These are phyloP conservation scores for Mycalesis mineus DNA, from an alignment of 2,888 invertebrate genomes.

Conservation along the genomic window DNA sequence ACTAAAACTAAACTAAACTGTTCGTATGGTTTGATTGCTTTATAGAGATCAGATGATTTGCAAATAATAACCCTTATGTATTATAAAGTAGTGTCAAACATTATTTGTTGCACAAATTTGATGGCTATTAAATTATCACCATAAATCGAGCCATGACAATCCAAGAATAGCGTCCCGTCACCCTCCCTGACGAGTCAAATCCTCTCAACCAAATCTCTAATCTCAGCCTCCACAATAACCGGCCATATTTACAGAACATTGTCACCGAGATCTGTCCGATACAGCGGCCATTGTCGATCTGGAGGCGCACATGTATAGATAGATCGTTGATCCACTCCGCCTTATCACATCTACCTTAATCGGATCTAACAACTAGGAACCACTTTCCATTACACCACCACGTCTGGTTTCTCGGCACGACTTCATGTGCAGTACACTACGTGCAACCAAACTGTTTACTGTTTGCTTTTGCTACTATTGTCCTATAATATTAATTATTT, in stretches of 20 bases:
- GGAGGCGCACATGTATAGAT: background rate
- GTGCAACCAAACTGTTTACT: too few species aligned
- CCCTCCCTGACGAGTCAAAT: conserved; percentile 2
- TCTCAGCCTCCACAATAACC: conserved; percentile 53
- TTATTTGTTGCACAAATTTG: background rate
- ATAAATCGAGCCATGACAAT: conserved; percentile 1
- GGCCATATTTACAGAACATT: conserved; percentile 60
- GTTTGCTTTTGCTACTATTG: too few species aligned
- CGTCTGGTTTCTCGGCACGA: background rate
- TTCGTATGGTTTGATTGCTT: too few species aligned
- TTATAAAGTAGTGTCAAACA: too few species aligned
- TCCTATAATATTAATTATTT: too few species aligned
- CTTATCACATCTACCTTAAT: conserved; percentile 70
- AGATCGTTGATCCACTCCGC: conserved; percentile 31
- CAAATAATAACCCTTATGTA: too few species aligned
- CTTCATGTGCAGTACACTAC: background rate
- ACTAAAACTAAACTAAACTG: too few species aligned
- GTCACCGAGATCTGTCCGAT: conserved; percentile 54
- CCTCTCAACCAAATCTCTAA: conserved; percentile 25
- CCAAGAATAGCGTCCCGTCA: conserved; percentile 5
- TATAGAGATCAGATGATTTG: too few species aligned
- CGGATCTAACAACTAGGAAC: conserved; percentile 52
- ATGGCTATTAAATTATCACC: background rate
- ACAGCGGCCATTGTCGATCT: conserved; percentile 57
- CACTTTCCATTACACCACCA: background rate